Conservation (phyloP, 2,797 vertebrate species). For the Phrynocephalus forsythii region DNA sequence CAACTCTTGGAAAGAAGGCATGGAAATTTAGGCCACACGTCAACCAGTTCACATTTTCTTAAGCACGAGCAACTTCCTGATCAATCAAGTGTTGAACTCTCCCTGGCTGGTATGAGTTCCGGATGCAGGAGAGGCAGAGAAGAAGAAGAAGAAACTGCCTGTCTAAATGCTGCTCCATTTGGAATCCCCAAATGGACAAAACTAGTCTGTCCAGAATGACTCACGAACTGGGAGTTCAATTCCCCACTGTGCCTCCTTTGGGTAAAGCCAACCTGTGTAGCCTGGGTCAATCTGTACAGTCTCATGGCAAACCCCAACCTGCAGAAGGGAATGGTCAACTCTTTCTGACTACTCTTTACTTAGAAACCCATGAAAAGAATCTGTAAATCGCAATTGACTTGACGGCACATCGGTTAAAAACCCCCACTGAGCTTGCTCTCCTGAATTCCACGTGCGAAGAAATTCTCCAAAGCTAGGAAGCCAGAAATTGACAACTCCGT, state of each 20-base stretch:
- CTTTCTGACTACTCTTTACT: too few species aligned
- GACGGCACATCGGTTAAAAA: not conserved
- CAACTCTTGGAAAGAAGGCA: not conserved
- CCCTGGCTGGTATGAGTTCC: not conserved
- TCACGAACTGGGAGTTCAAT: too few species aligned
- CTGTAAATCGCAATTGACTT: too few species aligned
- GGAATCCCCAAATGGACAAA: not conserved
- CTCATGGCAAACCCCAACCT: too few species aligned
- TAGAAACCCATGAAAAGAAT: too few species aligned
- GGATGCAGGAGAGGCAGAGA: not conserved
- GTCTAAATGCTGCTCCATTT: not conserved
- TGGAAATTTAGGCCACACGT: not conserved
- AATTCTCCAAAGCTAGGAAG: not conserved
- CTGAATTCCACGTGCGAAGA: not conserved
- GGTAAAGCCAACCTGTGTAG: too few species aligned
- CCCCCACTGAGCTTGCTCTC: not conserved
- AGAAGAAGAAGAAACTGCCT: not conserved
- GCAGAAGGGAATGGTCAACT: too few species aligned
- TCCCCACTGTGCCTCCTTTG: too few species aligned
- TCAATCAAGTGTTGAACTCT: not conserved
- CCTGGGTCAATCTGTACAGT: too few species aligned
- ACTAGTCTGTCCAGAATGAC: too few species aligned
- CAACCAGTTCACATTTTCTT: slow-evolving; percentile 7
- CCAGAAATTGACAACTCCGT: not conserved
- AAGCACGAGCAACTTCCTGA: not conserved